Conservation (phyloP, 2,113 vertebrate genomes). For the Coryphaenoides rupestris region DNA sequence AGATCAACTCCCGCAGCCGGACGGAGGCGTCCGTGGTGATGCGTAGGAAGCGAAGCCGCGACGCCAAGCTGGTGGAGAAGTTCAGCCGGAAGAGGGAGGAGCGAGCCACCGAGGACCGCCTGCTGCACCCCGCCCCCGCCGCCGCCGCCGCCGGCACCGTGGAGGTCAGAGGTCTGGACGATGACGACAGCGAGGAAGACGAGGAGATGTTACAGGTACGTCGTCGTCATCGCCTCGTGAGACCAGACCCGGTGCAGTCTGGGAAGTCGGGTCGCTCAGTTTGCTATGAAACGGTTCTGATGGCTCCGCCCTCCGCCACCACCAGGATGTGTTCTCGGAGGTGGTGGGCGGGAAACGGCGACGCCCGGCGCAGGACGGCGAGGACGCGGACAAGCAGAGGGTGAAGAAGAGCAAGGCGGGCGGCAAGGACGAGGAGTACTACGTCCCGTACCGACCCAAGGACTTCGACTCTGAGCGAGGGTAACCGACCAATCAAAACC, state of each 20-base stretch:
- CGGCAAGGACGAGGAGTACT: slow-evolving; percentile 78
- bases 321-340: slow-evolving; percentile 79
- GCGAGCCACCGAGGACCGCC: slow-evolving; percentile 37
- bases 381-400: slow-evolving; percentile 16
- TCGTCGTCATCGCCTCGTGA: not conserved
- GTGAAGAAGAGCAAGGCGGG: slow-evolving; percentile 56
- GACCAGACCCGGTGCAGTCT: no score
- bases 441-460: slow-evolving; percentile 89
- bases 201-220: slow-evolving; percentile 25
- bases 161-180: not conserved
- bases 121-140: not conserved
- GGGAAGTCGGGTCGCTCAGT: no score
- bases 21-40: slow-evolving; percentile 82
- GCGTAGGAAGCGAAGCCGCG: slow-evolving; percentile 81
- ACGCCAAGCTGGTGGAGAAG: slow-evolving; percentile 74
- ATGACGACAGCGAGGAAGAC: slow-evolving; percentile 16
- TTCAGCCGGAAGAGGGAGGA: slow-evolving; percentile 72
- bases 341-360: slow-evolving; percentile 77
- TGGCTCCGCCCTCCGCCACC: no score
- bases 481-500: slow-evolving; percentile 59
- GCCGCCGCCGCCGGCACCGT: not conserved
- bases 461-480: slow-evolving; percentile 92
- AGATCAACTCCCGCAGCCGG: slow-evolving; percentile 88
- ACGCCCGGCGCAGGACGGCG: slow-evolving; percentile 16
- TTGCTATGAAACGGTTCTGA: no score